Base-by-base conservation (phyloP, 2,888 invertebrate genomes). In the Polymixis flavicincta region DNA sequence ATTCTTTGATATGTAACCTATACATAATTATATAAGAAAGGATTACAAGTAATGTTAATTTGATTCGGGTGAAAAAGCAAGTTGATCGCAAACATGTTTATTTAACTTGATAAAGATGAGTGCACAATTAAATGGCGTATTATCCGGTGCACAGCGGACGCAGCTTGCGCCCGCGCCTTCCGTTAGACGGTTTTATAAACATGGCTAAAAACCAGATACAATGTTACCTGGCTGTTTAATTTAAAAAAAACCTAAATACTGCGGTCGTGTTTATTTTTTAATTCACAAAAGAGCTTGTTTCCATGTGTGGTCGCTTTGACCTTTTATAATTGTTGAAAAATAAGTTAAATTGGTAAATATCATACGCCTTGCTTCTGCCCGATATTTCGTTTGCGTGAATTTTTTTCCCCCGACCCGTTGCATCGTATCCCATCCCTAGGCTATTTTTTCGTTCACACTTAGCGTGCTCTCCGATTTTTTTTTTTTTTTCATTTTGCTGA, bases 91-190 rank as follows among this genome's bases (percentile, higher is more conserved):
- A 78, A 68, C 25, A 59, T 72, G 28, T 70, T 76, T 77, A 61
- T 80, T 63, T 71, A 55, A 61, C 52, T 71, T 76, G 79, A 86
- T 83, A 87, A 87, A 87, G 84, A 89, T 85, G 84, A 78, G 80
- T 83, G 82, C 86, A 84, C 78, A 79, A 83, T 83, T 87, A 90
- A 90, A 89, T 85, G 82, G 83, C 84, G 84, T 82, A 87, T 89
- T 89, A 89, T 91, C 92, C 92, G 90, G 91, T 86, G 89, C 85
- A 69, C 80, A 74, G 85, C 93, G 93, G 94, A 94, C 90, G 93
- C 93, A 94, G 92, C 93, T 91, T 93, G 92, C 91, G 85, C 76
- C 89, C 19, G 90, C 90, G 92, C 85, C 92, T 94, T 95, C 94
- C 95, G 94, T 86, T 83, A 84, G 60, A 75, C 77, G 68, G 72